Percentiles rank a stretch among this genome's conserved stretches.
phyloP scores from a whole-genome alignment of 2,888 invertebrate genomes.

The Melanchra persicariae region DNA sequence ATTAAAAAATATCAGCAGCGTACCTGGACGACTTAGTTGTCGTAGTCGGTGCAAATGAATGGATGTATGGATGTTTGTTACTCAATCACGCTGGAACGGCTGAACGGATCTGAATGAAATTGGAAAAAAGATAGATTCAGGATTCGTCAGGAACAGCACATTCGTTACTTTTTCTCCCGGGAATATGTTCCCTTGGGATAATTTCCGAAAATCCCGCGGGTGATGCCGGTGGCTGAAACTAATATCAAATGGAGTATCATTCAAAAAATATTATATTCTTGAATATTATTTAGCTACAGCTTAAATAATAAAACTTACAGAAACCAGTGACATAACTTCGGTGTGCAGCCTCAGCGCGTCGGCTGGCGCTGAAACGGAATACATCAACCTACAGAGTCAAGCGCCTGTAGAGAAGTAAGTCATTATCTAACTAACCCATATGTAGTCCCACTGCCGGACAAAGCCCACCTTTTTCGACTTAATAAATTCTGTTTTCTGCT shows the following conservation, averaged over 20 bases:
- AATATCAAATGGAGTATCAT: too few species aligned
- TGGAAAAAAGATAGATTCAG: too few species aligned
- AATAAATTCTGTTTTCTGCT: too few species aligned
- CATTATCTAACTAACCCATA: not conserved
- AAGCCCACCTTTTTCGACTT: not conserved
- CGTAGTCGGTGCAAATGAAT: not conserved
- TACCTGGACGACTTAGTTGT: not conserved
- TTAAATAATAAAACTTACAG: slow-evolving; percentile 75
- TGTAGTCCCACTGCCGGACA: not conserved
- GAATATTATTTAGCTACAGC: not conserved
- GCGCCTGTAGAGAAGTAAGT: slow-evolving; percentile 77
- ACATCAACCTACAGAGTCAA: slow-evolving; percentile 81
- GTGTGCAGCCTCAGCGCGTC: slow-evolving; percentile 93
- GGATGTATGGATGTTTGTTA: too few species aligned
- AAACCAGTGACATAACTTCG: slow-evolving; percentile 94
- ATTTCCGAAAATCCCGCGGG: too few species aligned
- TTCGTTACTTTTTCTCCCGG: too few species aligned
- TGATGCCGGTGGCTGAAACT: too few species aligned
- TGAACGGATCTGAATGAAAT: too few species aligned
- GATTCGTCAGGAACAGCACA: too few species aligned
- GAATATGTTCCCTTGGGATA: too few species aligned
- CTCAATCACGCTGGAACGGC: too few species aligned
- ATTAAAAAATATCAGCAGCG: not conserved
- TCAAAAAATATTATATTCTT: not conserved
- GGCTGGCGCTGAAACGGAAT: slow-evolving; percentile 91